These are phyloP conservation scores for Eunapius fragilis DNA, from an alignment of 37 sponge, comb jelly and placozoan genomes.

Conservation along the genomic window DNA sequence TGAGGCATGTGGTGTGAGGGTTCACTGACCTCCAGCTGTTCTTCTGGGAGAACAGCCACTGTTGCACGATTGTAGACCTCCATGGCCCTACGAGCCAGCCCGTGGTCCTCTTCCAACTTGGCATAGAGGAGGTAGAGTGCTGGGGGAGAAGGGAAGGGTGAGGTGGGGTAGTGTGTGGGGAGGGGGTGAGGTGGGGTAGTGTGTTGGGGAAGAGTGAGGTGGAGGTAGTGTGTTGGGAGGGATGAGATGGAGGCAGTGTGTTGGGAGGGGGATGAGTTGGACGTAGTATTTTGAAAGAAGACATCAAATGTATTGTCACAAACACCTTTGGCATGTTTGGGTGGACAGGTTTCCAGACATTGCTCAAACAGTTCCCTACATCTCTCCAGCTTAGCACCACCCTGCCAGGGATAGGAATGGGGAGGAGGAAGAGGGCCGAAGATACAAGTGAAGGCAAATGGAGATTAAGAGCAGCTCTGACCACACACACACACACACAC, in stretches of 20 bases:
- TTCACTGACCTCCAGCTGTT: conserved; percentile 79
- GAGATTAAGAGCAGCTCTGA: no score
- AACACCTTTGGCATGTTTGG: conserved; percentile 85
- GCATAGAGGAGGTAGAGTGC: conserved; percentile 95
- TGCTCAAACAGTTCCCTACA: conserved; percentile 97
- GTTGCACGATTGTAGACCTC: conserved; percentile 96
- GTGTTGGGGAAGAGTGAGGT: no score
- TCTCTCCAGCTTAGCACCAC: conserved; percentile 95
- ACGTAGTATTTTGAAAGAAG: no score
- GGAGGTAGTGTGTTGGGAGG: no score
- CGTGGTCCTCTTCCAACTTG: conserved; percentile 95
- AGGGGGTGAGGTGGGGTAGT: no score
- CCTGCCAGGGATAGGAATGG: conserved; percentile 35
- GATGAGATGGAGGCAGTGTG: no score
- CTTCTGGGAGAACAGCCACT: conserved; percentile 78
- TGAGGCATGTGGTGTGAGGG: background rate
- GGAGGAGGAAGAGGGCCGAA: background rate
- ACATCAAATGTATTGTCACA: background rate
- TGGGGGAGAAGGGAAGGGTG: conserved; percentile 22
- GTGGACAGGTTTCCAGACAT: conserved; percentile 88
- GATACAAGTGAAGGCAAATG: no score
- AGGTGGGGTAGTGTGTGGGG: no score
- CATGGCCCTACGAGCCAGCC: conserved; percentile 97
- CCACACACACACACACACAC: no score
- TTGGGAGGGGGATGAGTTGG: no score